Evolutionary conservation across 2,888 invertebrate genomes (phyloP), one percentile per base, ranked within the genome.

Genomic region (Cylloceria caligata): DNA sequence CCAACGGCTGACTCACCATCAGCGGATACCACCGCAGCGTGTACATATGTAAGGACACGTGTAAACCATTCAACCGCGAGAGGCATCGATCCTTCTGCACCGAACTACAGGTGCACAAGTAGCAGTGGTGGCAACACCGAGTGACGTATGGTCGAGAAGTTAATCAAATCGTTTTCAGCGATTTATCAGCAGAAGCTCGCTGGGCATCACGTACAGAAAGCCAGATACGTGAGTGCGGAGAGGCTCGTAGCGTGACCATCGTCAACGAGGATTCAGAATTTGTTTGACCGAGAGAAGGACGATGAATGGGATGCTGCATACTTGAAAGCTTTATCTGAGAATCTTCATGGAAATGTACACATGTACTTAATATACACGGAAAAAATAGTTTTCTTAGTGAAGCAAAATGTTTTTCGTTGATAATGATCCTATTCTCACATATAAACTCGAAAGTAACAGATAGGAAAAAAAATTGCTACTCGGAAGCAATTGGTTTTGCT

Each of bases 151-250:
- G 84, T 65, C 86, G 86, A 86, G 87, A 86, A 88, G 88, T 89
- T 88, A 88, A 89, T 89, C 89, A 88, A 89, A 88, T 87, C 87
- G 87, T 87, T 88, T 86, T 87, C 87, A 85, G 73, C 88, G 84
- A 89, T 88, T 89, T 87, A 89, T 89, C 88, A 87, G 82, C 57
- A 71, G 67, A 68, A 65, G 62, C 73, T 19, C 67, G 55, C 42
- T 36, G 52, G 42, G 60, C 34, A 39, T 68, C 42, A 73, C 24
- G 62, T 30, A 36, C 19, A 65, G 64, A 42, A 19, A 16, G 11
- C 30, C n/a, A n/a, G n/a, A n/a, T n/a, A n/a, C n/a, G n/a, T n/a
- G n/a, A n/a, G n/a, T n/a, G n/a, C n/a, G n/a, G n/a, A n/a, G n/a
- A n/a, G n/a, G n/a, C n/a, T n/a, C n/a, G n/a, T n/a, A 21, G 16